These are phyloP conservation scores for Casuarius casuarius DNA, from an alignment of 2,113 vertebrate genomes.

Conservation along the genomic window DNA sequence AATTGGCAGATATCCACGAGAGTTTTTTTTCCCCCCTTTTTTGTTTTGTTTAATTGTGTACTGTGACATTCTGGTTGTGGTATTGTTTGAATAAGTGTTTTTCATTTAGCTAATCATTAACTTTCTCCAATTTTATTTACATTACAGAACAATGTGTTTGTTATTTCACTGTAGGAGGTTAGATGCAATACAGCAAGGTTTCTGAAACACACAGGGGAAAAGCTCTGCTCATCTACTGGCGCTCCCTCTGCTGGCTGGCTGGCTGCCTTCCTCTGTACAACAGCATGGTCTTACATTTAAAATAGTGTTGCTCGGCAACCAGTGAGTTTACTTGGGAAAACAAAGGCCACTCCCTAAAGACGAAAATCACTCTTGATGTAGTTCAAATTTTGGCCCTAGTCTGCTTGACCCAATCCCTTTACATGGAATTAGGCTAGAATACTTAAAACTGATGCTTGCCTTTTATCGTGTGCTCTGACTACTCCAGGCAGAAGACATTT, in stretches of 20 bases:
- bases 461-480: fast-evolving
- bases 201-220: background rate
- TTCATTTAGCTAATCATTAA: background rate
- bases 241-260: background rate
- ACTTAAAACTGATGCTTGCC: background rate
- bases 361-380: fast-evolving
- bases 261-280: background rate
- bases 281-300: no score
- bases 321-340: fast-evolving
- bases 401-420: background rate
- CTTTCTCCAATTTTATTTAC: background rate
- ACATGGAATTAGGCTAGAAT: fast-evolving
- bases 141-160: fast-evolving
- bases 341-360: background rate
- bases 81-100: background rate
- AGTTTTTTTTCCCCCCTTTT: background rate
- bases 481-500: background rate
- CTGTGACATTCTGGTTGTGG: fast-evolving
- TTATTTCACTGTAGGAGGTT: background rate
- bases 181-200: no score
- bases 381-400: fast-evolving
- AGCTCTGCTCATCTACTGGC: background rate
- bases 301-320: background rate
- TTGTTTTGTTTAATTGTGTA: fast-evolving
- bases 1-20: fast-evolving